Evolutionary conservation across 2,797 vertebrate species (phyloP).

Genomic region (Chaetophractus vellerosus): DNA sequence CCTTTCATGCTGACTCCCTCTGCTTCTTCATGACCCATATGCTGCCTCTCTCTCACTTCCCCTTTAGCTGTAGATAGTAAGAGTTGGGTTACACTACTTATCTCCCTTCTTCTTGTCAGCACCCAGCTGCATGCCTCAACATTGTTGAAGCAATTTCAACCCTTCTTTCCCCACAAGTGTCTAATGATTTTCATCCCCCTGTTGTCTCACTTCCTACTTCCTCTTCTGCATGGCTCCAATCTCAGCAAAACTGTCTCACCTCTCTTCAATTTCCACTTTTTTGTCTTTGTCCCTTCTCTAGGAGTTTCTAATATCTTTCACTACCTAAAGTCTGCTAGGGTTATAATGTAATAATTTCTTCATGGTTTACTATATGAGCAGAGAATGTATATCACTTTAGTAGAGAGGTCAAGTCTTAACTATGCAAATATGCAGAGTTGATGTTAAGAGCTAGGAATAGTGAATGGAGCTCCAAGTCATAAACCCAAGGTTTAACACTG

Average conservation of each 20-base stretch:
- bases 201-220: not conserved
- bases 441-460: not conserved
- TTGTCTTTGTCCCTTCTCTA: not conserved
- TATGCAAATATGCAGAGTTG: not conserved
- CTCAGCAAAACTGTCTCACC: not conserved
- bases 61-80: not conserved
- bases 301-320: not conserved
- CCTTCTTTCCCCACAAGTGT: not conserved
- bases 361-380: not conserved
- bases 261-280: not conserved
- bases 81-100: not conserved
- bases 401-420: not conserved
- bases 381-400: not conserved
- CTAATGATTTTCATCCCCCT: not conserved
- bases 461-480: not conserved
- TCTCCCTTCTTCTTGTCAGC: not conserved
- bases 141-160: conserved; percentile 11
- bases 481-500: not conserved
- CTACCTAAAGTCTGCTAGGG: not conserved
- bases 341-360: not conserved
- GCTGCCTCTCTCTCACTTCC: not conserved
- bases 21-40: conserved; percentile 28
- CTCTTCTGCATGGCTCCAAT: not conserved
- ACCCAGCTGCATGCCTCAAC: conserved; percentile 9
- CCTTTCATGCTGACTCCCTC: conserved; percentile 29